These are phyloP conservation scores for Orchestia grillus DNA, from an alignment of 1,140 invertebrate species.

Conservation along the genomic window DNA sequence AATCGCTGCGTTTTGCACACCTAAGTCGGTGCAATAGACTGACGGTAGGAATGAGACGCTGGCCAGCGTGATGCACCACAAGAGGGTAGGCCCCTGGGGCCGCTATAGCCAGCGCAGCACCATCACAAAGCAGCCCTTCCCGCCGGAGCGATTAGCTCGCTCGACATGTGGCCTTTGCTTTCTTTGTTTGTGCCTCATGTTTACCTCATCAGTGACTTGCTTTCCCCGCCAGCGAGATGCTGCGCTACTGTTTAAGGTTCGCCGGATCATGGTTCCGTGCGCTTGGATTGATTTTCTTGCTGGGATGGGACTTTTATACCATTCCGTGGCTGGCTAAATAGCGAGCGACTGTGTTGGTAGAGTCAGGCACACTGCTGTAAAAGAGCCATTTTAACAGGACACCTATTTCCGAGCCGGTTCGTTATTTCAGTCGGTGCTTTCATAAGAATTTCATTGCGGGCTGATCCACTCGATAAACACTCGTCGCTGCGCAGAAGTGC, in stretches of 20 bases:
- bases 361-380: not conserved
- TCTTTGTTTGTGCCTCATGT: not conserved
- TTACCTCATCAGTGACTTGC: not conserved
- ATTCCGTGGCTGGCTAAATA: not conserved
- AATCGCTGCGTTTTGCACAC: too few species aligned
- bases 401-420: not conserved
- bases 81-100: too few species aligned
- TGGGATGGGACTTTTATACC: not conserved
- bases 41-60: not conserved
- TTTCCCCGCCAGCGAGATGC: not conserved
- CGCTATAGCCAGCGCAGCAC: too few species aligned
- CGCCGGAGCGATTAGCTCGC: not conserved
- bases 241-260: not conserved
- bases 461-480: constrained; percentile 33
- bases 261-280: not conserved
- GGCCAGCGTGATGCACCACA: too few species aligned
- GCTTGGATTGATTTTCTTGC: not conserved
- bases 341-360: not conserved
- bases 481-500: not conserved
- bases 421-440: not conserved
- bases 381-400: not conserved
- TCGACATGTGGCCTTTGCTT: constrained; percentile 31
- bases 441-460: constrained; percentile 38
- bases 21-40: too few species aligned
- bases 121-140: not conserved